phyloP scores from a whole-genome alignment of 2,888 invertebrate genomes.

The Graphium colonna region DNA sequence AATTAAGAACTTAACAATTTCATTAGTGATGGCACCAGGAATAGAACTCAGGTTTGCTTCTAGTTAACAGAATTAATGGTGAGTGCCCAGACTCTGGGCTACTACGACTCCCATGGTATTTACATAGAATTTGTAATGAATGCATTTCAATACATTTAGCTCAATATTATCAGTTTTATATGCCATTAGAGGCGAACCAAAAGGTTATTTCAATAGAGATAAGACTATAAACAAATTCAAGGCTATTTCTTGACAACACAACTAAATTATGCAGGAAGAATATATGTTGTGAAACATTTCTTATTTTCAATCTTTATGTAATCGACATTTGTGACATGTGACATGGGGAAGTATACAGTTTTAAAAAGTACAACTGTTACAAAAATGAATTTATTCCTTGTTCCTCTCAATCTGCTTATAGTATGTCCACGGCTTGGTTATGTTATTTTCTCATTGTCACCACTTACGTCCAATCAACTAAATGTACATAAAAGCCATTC shows the following conservation, averaged over 20 bases:
- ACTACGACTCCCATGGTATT: too few species aligned
- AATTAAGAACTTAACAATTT: too few species aligned
- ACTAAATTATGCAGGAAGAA: slow-evolving; percentile 1
- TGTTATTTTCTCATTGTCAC: slow-evolving; percentile 1
- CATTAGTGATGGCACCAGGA: too few species aligned
- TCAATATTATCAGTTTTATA: slow-evolving; percentile 42
- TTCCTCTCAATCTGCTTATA: neutral
- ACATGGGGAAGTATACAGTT: too few species aligned
- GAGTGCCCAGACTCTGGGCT: too few species aligned
- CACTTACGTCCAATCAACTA: slow-evolving; percentile 5
- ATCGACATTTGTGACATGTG: too few species aligned
- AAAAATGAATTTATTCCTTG: neutral
- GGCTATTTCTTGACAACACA: slow-evolving; percentile 31
- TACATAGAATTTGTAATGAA: slow-evolving; percentile 12
- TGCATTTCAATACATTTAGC: slow-evolving; percentile 29
- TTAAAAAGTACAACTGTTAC: neutral
- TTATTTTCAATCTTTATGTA: too few species aligned
- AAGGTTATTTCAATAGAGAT: slow-evolving; percentile 66
- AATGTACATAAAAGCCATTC: neutral
- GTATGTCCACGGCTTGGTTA: neutral
- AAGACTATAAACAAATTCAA: slow-evolving; percentile 49
- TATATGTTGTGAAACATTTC: neutral
- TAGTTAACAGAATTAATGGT: too few species aligned
- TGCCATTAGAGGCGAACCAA: slow-evolving; percentile 48
- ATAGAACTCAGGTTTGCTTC: too few species aligned